Percentiles rank a stretch among this genome's conserved stretches.
Conservation (phyloP, 1,140 invertebrate genomes). For the Temnothorax curvispinosus region DNA sequence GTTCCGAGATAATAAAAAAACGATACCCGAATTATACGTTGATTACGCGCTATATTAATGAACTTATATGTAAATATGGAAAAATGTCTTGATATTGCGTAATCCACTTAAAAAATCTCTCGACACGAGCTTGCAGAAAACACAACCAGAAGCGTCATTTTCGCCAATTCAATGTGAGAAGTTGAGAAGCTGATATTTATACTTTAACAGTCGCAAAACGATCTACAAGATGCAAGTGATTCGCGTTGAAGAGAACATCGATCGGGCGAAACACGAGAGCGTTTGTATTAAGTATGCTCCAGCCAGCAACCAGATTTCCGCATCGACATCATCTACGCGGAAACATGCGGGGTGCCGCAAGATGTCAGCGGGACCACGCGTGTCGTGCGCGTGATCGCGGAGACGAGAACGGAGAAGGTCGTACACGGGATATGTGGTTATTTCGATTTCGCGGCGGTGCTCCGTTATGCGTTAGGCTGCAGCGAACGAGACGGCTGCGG, state of each 20-base stretch:
- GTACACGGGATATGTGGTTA: slow-evolving; percentile 35
- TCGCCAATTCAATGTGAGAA: background rate
- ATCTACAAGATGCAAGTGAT: background rate
- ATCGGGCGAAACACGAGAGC: background rate
- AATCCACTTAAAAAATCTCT: background rate
- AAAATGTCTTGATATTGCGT: background rate
- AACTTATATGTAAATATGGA: background rate
- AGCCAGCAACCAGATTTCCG: slow-evolving; percentile 23
- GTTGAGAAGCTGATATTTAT: background rate
- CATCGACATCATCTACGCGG: slow-evolving; percentile 5
- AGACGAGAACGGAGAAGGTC: background rate
- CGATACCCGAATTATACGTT: background rate
- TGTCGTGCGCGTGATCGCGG: background rate
- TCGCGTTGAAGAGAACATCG: background rate
- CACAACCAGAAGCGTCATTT: background rate
- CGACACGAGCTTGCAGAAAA: background rate
- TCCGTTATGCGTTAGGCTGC: slow-evolving; percentile 9
- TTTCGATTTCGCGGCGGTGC: slow-evolving; percentile 38
- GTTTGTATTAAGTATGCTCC: background rate
- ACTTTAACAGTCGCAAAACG: background rate
- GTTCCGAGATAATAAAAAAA: background rate
- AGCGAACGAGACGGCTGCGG: slow-evolving; percentile 26
- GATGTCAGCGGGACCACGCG: slow-evolving; percentile 16
- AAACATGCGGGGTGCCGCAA: slow-evolving; percentile 5
- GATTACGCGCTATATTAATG: slow-evolving; percentile 1